Conservation (phyloP, 1,140 invertebrate species). For the Drosophila willistoni region DNA sequence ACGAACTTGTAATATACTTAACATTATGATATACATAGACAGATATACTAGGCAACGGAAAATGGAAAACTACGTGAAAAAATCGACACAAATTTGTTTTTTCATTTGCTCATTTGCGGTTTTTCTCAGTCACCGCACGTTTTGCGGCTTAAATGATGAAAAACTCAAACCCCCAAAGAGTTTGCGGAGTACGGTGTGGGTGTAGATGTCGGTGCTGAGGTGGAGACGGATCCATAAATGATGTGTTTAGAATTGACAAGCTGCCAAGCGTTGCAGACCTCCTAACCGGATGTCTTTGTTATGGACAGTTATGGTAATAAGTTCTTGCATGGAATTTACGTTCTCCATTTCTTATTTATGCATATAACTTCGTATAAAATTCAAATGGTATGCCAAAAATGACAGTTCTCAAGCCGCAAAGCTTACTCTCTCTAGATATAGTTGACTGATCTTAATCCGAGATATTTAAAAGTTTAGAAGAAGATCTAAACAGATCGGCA, state of each 20-base stretch:
- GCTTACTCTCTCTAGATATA: too few relatives aligned
- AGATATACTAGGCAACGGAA: conserved; percentile 30
- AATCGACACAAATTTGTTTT: conserved; percentile 31
- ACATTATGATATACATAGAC: conserved; percentile 13
- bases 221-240: conserved; percentile 45
- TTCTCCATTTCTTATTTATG: not conserved
- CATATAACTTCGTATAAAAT: not conserved
- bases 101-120: conserved; percentile 72
- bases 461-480: too few relatives aligned
- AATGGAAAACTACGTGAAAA: not conserved
- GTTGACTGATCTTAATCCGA: too few relatives aligned
- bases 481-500: too few relatives aligned
- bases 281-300: conserved; percentile 72
- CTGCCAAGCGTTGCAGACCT: conserved; percentile 47
- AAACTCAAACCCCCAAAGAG: conserved; percentile 39
- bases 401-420: too few relatives aligned
- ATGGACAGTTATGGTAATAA: not conserved
- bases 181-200: conserved; percentile 6
- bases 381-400: too few relatives aligned
- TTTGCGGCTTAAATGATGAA: conserved; percentile 55
- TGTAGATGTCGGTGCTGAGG: conserved; percentile 29
- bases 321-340: not conserved
- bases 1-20: conserved; percentile 55
- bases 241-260: conserved; percentile 78
- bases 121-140: conserved; percentile 74